Evolutionary conservation across 2,888 invertebrate species (phyloP).

Genomic region (Mythimna vitellina): DNA sequence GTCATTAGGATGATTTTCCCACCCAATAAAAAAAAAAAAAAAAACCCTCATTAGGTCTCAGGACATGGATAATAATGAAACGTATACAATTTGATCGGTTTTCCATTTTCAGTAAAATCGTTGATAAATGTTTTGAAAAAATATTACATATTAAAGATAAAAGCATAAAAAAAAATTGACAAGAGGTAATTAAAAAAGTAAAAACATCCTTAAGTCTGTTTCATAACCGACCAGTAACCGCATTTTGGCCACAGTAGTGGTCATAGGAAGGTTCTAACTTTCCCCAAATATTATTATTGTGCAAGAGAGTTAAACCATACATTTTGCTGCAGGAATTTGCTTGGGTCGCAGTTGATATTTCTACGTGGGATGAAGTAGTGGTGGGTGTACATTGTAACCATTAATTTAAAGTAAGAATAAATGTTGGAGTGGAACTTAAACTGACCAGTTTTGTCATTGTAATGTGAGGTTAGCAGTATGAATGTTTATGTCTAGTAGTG

Average conservation of each 20-base stretch:
- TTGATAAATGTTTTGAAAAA: background rate
- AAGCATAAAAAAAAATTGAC: background rate
- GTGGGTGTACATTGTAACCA: background rate
- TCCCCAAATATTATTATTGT: conserved; percentile 2
- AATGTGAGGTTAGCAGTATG: background rate
- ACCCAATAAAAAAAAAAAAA: no score
- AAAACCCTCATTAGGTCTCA: no score
- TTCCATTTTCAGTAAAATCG: no score
- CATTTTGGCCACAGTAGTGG: background rate
- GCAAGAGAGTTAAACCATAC: conserved; percentile 1
- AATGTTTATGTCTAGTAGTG: background rate
- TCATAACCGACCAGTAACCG: no score
- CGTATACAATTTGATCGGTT: background rate
- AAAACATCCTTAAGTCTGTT: background rate
- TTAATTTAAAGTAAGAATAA: background rate
- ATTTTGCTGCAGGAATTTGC: conserved; percentile 1
- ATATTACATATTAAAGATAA: background rate
- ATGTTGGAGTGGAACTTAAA: background rate
- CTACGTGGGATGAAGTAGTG: background rate
- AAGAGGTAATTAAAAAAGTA: background rate
- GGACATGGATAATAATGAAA: background rate
- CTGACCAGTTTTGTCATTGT: background rate
- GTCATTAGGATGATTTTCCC: no score
- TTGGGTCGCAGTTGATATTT: background rate
- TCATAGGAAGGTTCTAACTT: background rate